Evolutionary conservation across 2,888 invertebrate genomes (phyloP).

Genomic region (Periphyllus acericola): DNA sequence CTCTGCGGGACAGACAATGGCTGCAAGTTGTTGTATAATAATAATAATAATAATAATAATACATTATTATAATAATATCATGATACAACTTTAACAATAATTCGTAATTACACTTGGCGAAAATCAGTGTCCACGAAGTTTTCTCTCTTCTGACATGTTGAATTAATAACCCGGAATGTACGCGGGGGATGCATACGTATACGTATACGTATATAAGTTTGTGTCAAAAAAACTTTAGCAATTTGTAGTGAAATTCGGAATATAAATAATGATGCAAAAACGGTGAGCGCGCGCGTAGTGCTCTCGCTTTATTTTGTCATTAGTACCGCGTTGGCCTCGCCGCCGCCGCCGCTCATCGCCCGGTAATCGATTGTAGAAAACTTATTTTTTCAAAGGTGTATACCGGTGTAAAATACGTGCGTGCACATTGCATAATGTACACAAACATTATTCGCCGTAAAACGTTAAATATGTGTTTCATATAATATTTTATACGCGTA

Average conservation of each 20-base stretch:
- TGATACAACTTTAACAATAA: conserved; percentile 56
- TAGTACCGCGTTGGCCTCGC: not conserved
- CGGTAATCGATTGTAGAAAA: conserved; percentile 46
- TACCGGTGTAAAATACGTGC: no score
- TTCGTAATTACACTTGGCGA: conserved; percentile 51
- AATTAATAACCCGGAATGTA: conserved; percentile 52
- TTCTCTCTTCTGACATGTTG: conserved; percentile 43
- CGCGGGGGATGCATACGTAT: not conserved
- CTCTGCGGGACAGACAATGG: not conserved
- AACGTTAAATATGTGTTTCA: no score
- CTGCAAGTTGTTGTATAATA: not conserved
- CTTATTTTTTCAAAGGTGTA: not conserved
- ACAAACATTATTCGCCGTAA: not conserved
- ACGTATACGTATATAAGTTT: no score
- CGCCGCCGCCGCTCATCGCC: not conserved
- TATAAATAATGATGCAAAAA: conserved; percentile 58
- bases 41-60: not conserved
- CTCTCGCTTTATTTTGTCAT: conserved; percentile 57
- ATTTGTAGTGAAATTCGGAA: conserved; percentile 50
- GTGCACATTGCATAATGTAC: not conserved
- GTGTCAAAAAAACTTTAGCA: conserved; percentile 57
- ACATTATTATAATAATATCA: not conserved
- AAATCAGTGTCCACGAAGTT: conserved; percentile 57
- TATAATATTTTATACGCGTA: no score
- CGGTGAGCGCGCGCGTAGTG: not conserved